phyloP scores from a whole-genome alignment of 1,140 invertebrate species.

The Psilanteris sp. region DNA sequence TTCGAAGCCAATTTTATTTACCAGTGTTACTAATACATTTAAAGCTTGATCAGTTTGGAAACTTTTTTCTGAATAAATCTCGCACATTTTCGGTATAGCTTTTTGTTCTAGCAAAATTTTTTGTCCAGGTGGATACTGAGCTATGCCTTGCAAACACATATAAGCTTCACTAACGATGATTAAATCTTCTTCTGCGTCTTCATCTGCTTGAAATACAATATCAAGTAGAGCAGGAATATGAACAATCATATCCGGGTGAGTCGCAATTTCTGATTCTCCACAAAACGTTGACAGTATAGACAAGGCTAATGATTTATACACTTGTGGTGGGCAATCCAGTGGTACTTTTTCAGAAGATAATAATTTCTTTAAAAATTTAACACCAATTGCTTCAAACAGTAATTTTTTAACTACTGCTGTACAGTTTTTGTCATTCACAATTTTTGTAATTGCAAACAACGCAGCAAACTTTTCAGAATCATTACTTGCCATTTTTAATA shows the following conservation, averaged over 20 bases:
- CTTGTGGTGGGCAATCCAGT: slow-evolving; percentile 89
- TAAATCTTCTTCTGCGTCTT: slow-evolving; percentile 90
- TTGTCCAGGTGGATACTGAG: slow-evolving; percentile 85
- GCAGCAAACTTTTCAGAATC: slow-evolving; percentile 96
- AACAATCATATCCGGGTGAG: slow-evolving; percentile 89
- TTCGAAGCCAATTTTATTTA: slow-evolving; percentile 83
- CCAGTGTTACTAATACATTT: slow-evolving; percentile 87
- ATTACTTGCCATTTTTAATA: slow-evolving; percentile 87
- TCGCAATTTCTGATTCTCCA: slow-evolving; percentile 87
- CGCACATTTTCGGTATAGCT: slow-evolving; percentile 89
- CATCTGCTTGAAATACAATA: slow-evolving; percentile 89
- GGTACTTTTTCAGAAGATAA: slow-evolving; percentile 87
- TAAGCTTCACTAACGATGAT: slow-evolving; percentile 94
- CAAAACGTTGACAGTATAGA: slow-evolving; percentile 92
- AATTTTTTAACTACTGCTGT: slow-evolving; percentile 85
- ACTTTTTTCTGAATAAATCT: slow-evolving; percentile 91
- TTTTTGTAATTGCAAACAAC: slow-evolving; percentile 93
- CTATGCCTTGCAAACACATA: slow-evolving; percentile 89
- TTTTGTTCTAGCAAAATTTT: slow-evolving; percentile 87
- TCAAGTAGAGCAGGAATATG: slow-evolving; percentile 90
- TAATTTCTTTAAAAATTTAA: slow-evolving; percentile 89
- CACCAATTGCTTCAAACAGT: slow-evolving; percentile 93
- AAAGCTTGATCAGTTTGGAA: slow-evolving; percentile 93
- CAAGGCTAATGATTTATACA: slow-evolving; percentile 93
- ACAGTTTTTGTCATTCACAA: slow-evolving; percentile 90